A percentile compares a stretch with the other conserved stretches of the same genome.
phyloP scores from a whole-genome alignment of 2,888 invertebrate genomes.

The Drosophila emarginata region DNA sequence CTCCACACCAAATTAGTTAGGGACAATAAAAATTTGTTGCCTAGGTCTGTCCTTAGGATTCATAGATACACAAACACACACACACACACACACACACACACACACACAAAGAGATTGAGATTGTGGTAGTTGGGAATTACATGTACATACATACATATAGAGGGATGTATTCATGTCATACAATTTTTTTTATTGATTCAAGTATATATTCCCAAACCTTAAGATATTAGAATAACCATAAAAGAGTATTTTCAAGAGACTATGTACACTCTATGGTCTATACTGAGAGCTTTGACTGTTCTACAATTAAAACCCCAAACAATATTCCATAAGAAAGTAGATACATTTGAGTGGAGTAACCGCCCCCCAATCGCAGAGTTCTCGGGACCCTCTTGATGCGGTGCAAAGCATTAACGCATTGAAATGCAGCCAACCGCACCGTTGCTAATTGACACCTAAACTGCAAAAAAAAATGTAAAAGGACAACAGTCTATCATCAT shows the following conservation, averaged over 20 bases:
- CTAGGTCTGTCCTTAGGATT: constrained; percentile 25
- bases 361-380: not conserved
- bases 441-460: constrained; percentile 77
- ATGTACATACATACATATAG: not conserved
- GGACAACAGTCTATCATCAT: constrained; percentile 34
- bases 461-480: constrained; percentile 44
- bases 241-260: not conserved
- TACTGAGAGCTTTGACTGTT: not conserved
- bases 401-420: constrained; percentile 43
- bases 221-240: not conserved
- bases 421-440: constrained; percentile 75
- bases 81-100: not conserved
- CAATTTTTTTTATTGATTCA: not conserved
- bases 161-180: not conserved
- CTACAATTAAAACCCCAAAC: not conserved
- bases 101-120: not conserved
- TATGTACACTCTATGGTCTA: not conserved
- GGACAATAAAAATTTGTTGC: constrained; percentile 64
- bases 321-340: not conserved
- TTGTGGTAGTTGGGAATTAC: not conserved
- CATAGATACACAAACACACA: not conserved
- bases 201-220: not conserved
- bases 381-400: not conserved
- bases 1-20: constrained; percentile 58
- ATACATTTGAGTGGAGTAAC: constrained; percentile 1